These are phyloP conservation scores for Acrocephalus kingi DNA, from an alignment of 2,113 vertebrate genomes.

Conservation along the genomic window DNA sequence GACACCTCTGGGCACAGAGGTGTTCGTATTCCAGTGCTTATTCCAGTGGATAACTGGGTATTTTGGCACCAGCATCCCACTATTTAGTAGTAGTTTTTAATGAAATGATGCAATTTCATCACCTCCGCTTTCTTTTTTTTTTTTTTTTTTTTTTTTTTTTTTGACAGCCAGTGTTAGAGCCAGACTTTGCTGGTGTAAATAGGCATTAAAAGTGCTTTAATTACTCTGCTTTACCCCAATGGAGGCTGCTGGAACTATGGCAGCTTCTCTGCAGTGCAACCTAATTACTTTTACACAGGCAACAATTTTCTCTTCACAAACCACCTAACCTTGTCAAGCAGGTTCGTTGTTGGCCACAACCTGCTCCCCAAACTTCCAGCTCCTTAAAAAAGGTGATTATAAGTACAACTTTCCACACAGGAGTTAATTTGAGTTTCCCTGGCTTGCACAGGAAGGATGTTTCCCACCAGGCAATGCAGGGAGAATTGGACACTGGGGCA, in stretches of 20 bases:
- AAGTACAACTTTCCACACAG: background rate
- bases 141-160: background rate
- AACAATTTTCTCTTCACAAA: background rate
- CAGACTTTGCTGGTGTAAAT: background rate
- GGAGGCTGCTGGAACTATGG: background rate
- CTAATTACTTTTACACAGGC: background rate
- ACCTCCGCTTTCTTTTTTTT: rapidly evolving
- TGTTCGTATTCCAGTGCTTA: background rate
- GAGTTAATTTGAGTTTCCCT: background rate
- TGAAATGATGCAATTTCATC: background rate
- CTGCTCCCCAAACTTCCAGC: background rate
- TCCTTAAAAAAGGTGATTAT: background rate
- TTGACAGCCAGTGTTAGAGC: background rate
- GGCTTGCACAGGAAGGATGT: background rate
- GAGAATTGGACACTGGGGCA: background rate
- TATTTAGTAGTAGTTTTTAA: background rate
- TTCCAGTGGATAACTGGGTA: background rate
- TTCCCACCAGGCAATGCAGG: background rate
- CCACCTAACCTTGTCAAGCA: background rate
- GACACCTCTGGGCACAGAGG: background rate
- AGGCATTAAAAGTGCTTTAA: background rate
- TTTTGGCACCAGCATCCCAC: background rate
- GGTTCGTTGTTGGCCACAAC: background rate
- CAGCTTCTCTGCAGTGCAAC: background rate
- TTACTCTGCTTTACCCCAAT: background rate